Base-by-base conservation (phyloP, 64 coral and sea anemone species). In the Montipora capricornis region DNA sequence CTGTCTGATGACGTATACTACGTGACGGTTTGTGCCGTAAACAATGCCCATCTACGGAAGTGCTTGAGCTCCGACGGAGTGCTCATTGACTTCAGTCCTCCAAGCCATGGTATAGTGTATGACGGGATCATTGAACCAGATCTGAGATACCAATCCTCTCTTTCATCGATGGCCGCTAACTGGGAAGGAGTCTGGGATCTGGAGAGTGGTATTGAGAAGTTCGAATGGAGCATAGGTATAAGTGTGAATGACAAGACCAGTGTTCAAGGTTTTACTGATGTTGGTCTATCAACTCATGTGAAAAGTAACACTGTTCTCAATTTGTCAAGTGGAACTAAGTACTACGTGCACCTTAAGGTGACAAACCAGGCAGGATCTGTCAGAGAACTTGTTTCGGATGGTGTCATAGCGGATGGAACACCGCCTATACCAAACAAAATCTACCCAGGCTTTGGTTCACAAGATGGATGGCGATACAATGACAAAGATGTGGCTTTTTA, bases 111-210 rank as follows among this genome's bases (percentile, higher is more conserved):
- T 73, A 87, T 98, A 53, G 97, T 98, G 49, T 76, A 98, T 76
- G 97, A 98, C 76, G 97, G 97, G 20, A 87, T 94, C 47, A 79
- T 98, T 16, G 97, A 98, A 73, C 97, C 97, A 61, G 97, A 98
- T 53, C 88, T 98, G 3, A 88, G 55, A 29, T 98, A 98, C 64
- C 97, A 98, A 68, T 84, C 92, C 19, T 91, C 87, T 5, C 88
- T 94, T 20, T 86, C 59, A 6, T 92, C 74, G 6, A 94, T 98
- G 52, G 89, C 94, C 13, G 97, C 97, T 13, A 98, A 98, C 47
- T 98, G 97, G 97, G 94, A 98, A 92, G 91, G 94, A 53, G 79
- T 98, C 87, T 98, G 94, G 94, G 97, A 98, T 22, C 77, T 98
- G 48, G 91, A 96, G 37, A 98, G 97, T 81, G 76, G 78, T 66